Evolutionary conservation across 1,140 invertebrate genomes (phyloP), one percentile per base, ranked within the genome.

Genomic region (Drosophila kanapiae): DNA sequence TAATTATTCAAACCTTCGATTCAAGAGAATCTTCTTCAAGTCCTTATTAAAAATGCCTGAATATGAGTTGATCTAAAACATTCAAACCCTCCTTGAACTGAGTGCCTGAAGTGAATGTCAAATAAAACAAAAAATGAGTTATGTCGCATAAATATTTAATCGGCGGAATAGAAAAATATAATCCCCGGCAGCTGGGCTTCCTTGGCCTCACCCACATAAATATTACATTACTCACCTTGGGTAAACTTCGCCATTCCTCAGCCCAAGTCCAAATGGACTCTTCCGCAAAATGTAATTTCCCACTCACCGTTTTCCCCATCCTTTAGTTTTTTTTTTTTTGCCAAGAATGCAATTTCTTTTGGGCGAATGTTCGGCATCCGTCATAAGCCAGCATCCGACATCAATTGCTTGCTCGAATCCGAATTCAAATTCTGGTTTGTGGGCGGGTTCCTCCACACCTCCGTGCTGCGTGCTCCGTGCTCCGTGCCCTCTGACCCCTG

Each of bases 361-460:
- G 11, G 13, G 48, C 57, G 48, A 75, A 62, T 60, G 69, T 58
- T 58, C 37, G 37, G 56, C 56, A 75, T 75, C 47, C 70, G 49
- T 75, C 71, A 75, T 62, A 75, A 75, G 49, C 70, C 71, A 62
- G 33, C 65, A 70, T 70, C 67, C 67, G 62, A 68, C 67, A 70
- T 70, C 62, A 70, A 70, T 70, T 68, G 62, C 62, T 62, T 38
- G 53, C 60, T 54, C 60, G 49, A 51, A 54, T 40, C 49, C 67
- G 45, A 70, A 70, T 70, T 68, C 67, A 43, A 51, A 65, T 64
- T 43, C 62, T 64, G 38, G 62, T 64, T 61, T 64, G 60, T 45
- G n/a, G 63, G 16, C n/a, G 63, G 16, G 3, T 60, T 13, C 13
- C 13, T 23, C 56, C 35, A 14, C 13, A 23, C 9, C 10, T 10